These are phyloP conservation scores for Oscheius sp. DNA, from an alignment of 1,140 invertebrate genomes.

Conservation along the genomic window DNA sequence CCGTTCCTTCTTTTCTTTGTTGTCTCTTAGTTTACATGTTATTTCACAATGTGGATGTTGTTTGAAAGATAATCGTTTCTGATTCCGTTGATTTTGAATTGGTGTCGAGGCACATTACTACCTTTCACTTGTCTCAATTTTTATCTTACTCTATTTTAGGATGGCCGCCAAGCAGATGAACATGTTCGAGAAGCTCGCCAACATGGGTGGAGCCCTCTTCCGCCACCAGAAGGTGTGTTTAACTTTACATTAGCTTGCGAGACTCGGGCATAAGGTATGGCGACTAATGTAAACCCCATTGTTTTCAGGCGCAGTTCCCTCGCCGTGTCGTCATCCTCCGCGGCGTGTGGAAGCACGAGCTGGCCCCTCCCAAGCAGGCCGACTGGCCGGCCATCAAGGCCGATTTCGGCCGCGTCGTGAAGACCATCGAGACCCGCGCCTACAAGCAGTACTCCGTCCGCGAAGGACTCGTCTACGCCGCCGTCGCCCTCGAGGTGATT, in stretches of 20 bases:
- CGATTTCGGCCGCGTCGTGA: constrained; percentile 71
- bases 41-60: neutral
- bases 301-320: constrained; percentile 44
- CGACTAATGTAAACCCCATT: too few species aligned
- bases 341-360: constrained; percentile 86
- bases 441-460: constrained; percentile 80
- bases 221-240: constrained; percentile 44
- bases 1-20: neutral
- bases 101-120: neutral
- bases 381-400: constrained; percentile 78
- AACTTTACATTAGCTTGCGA: neutral
- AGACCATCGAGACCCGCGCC: constrained; percentile 71
- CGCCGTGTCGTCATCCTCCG: constrained; percentile 71
- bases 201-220: constrained; percentile 51
- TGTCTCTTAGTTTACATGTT: neutral
- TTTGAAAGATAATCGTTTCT: neutral
- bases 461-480: constrained; percentile 83
- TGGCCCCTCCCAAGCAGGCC: constrained; percentile 78
- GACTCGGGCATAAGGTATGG: neutral
- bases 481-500: constrained; percentile 76
- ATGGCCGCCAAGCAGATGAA: constrained; percentile 55
- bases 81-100: neutral
- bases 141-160: neutral
- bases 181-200: constrained; percentile 56
- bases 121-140: neutral